Base-by-base conservation (phyloP, 2,113 vertebrate species). In the Cebus imitator region DNA sequence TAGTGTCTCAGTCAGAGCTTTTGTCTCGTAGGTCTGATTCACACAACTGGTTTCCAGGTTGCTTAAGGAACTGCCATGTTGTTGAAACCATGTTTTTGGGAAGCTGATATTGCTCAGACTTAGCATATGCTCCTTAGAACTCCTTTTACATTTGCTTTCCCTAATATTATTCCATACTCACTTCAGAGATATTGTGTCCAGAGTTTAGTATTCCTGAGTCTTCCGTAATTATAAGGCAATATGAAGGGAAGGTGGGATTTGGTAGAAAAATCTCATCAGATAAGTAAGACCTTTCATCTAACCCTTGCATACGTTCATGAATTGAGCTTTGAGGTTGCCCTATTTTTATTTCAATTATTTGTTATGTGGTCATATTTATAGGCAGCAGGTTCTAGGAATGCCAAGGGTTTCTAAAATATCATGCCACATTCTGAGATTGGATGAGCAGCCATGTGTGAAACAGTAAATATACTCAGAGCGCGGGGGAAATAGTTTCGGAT, bases 401-500 rank as follows among this genome's bases (percentile, higher is more conserved):
- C 52, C 27, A 55, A 91, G 61, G 43, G 20, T 32, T 95, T 76
- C 45, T 96, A 93, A 91, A 52, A 91, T 93, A 70, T 14, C 21
- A 25, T 40, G 23, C 66, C 27, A 86, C 45, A 68, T 58, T 13
- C 21, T n/a, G 23, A 45, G 75, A 27, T 27, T 92, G 20, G 52
- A 89, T 64, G 87, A 68, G 84, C 35, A 75, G n/a, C 57, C n/a
- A 3, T 27, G 10, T 76, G 25, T 45, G 80, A 86, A 75, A 66
- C 40, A 84, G 66, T 70, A 57, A 72, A 89, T n/a, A 37, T 8
- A 27, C 20, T 32, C 5, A 43, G n/a, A 45, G 45, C 6, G 4
- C 14, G 40, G 37, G 52, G 35, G 11, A 12, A 78, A n/a, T 64
- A 50, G 57, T 70, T 17, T 40, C 17, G 21, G 76, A 45, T 27